Percentiles rank a stretch among this genome's conserved stretches.
Conservation (phyloP, 37 sponge, comb jelly and placozoan species). For the Chondrosia reniformis region DNA sequence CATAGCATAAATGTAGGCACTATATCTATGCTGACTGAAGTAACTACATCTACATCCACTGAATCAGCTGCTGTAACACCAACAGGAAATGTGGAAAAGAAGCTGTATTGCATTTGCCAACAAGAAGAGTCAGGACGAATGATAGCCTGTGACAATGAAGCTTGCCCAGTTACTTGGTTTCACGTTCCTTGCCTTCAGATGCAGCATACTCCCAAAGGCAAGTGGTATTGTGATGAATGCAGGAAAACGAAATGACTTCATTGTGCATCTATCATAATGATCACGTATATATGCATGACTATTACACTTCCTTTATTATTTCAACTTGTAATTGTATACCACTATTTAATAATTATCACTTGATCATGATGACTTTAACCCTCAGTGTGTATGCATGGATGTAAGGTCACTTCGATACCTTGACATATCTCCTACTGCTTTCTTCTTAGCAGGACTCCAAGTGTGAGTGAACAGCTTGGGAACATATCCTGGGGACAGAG, state of each 20-base stretch:
- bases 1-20: neutral
- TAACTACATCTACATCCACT: neutral
- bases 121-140: neutral
- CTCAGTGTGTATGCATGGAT: too few relatives aligned
- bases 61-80: neutral
- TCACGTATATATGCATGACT: too few relatives aligned
- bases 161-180: neutral
- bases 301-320: too few relatives aligned
- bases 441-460: neutral
- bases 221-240: neutral
- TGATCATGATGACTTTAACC: too few relatives aligned
- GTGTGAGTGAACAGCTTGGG: neutral
- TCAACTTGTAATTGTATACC: too few relatives aligned
- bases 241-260: neutral
- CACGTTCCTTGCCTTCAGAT: neutral
- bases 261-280: too few relatives aligned
- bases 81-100: neutral
- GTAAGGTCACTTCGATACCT: too few relatives aligned
- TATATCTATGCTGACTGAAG: neutral
- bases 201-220: neutral
- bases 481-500: constrained; percentile 1
- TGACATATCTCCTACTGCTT: too few relatives aligned
- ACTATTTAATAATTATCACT: too few relatives aligned
- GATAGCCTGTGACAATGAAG: neutral
- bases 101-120: neutral